These are phyloP conservation scores for Pseudochaenichthys georgianus DNA, from an alignment of 2,797 vertebrate species.

Conservation along the genomic window DNA sequence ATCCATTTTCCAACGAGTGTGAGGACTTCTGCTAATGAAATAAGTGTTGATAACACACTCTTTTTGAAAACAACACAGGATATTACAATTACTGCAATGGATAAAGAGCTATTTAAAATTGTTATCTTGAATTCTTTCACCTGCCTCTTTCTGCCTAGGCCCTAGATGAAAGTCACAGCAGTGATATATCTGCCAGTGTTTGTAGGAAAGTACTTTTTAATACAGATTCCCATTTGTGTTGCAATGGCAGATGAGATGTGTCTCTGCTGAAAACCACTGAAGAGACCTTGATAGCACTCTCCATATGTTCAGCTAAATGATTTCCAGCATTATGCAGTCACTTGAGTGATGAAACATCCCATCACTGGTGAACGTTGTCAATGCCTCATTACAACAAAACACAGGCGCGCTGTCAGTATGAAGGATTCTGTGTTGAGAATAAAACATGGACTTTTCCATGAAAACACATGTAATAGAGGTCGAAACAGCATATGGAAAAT, in stretches of 20 bases:
- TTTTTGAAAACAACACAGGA: conserved; percentile 29
- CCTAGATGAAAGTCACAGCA: conserved; percentile 19
- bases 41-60: conserved; percentile 41
- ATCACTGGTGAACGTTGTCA: conserved; percentile 62
- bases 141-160: too few species aligned
- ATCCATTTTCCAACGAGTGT: conserved; percentile 30
- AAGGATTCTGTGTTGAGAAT: conserved; percentile 34
- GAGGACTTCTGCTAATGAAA: conserved; percentile 49
- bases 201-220: conserved; percentile 44
- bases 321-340: conserved; percentile 62
- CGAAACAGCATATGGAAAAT: conserved; percentile 17
- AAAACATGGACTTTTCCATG: background rate
- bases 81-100: conserved; percentile 34
- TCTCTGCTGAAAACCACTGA: conserved; percentile 60
- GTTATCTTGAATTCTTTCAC: conserved; percentile 29
- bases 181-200: conserved; percentile 36
- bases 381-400: conserved; percentile 58
- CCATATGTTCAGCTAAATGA: conserved; percentile 77
- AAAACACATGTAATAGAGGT: conserved; percentile 24
- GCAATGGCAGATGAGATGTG: conserved; percentile 56
- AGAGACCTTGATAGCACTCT: conserved; percentile 65
- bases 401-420: background rate
- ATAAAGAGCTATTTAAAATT: conserved; percentile 25
- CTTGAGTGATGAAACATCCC: conserved; percentile 69
- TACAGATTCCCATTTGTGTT: conserved; percentile 53